These are phyloP conservation scores for Eospalax fontanierii DNA, from an alignment of 2,797 vertebrate species.

Conservation along the genomic window DNA sequence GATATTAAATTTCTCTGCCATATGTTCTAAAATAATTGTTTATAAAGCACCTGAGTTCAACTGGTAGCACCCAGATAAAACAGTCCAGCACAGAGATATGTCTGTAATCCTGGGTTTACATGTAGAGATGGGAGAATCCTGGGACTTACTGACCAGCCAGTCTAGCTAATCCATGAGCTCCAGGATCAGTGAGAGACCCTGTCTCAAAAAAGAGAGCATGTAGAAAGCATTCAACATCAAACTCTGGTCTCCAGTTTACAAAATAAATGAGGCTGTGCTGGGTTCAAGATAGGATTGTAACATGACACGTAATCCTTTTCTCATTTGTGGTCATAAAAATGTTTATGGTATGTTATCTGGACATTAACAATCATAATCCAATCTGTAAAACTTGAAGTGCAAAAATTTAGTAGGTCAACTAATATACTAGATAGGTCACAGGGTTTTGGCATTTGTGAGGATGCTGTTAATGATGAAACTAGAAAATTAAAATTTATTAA, in stretches of 20 bases:
- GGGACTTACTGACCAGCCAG: background rate
- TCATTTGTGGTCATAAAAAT: background rate
- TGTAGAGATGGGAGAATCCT: background rate
- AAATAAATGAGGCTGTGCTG: background rate
- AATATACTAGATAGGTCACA: background rate
- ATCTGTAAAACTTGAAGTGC: background rate
- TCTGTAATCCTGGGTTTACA: background rate
- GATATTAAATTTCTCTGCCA: background rate
- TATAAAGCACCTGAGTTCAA: background rate
- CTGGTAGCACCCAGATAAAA: background rate
- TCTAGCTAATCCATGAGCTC: background rate
- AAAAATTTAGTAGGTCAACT: background rate
- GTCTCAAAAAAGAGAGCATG: background rate
- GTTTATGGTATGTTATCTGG: background rate
- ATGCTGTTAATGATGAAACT: background rate
- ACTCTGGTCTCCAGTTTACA: background rate
- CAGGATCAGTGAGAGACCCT: background rate
- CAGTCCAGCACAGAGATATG: background rate
- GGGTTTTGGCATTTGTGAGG: constrained; percentile 18
- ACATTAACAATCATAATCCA: background rate
- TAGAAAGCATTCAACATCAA: background rate
- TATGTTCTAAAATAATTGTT: constrained; percentile 16
- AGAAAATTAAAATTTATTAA: background rate
- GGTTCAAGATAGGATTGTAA: background rate
- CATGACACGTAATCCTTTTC: background rate